Percentiles rank a stretch among this genome's conserved stretches.
These are phyloP conservation scores for Cottoperca gobio DNA, from an alignment of 2,797 vertebrate genomes.

Conservation along the genomic window DNA sequence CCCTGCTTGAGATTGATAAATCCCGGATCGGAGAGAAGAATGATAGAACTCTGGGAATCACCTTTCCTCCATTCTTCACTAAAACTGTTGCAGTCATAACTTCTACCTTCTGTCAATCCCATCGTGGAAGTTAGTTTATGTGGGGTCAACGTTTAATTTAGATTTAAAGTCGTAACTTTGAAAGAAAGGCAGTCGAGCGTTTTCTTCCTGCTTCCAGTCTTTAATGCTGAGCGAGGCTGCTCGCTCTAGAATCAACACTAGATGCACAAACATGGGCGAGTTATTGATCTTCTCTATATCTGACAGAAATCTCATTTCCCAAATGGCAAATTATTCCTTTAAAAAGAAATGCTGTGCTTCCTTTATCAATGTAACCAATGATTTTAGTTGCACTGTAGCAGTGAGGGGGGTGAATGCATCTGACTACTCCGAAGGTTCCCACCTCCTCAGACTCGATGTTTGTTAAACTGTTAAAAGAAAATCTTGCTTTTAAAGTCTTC, in stretches of 20 bases:
- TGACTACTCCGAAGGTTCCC: neutral
- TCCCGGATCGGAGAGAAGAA: too few species aligned
- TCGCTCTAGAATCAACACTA: neutral
- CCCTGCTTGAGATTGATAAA: too few species aligned
- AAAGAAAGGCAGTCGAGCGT: neutral
- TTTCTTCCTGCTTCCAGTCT: neutral
- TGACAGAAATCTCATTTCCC: neutral
- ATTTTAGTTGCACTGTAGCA: constrained; percentile 73
- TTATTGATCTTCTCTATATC: neutral
- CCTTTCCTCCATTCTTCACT: too few species aligned
- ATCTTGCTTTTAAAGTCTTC: constrained; percentile 26
- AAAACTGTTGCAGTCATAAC: too few species aligned
- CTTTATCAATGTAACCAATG: constrained; percentile 40
- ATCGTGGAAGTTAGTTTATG: too few species aligned
- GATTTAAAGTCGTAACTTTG: neutral
- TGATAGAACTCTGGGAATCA: too few species aligned
- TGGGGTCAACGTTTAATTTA: too few species aligned
- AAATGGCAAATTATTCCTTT: neutral
- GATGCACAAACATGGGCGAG: neutral
- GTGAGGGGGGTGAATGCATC: neutral
- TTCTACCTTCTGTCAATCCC: too few species aligned
- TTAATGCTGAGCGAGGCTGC: constrained; percentile 6
- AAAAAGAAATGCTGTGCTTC: constrained; percentile 13
- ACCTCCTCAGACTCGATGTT: neutral
- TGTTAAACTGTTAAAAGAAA: neutral